Evolutionary conservation across 2,888 invertebrate genomes (phyloP).

Genomic region (Cheilosia vulpina): DNA sequence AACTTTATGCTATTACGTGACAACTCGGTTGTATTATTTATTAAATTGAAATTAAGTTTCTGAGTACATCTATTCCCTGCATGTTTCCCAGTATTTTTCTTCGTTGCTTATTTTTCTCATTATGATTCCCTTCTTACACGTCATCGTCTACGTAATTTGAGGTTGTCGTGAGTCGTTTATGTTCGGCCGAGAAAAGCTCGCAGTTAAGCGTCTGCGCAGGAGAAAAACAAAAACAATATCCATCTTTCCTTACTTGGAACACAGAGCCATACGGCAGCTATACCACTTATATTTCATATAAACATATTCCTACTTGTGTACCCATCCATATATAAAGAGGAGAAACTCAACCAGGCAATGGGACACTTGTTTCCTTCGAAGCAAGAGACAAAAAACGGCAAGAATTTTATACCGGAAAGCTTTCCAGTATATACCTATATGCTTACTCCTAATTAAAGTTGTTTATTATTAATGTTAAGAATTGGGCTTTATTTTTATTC

Average conservation of each 20-base stretch:
- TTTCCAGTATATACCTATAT: slow-evolving; percentile 60
- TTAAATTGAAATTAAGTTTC: slow-evolving; percentile 53
- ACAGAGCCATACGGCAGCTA: neutral
- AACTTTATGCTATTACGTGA: slow-evolving; percentile 42
- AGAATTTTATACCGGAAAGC: slow-evolving; percentile 59
- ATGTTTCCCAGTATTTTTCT: slow-evolving; percentile 61
- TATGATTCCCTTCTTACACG: slow-evolving; percentile 60
- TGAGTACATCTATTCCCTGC: slow-evolving; percentile 14
- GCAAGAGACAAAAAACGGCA: slow-evolving; percentile 65
- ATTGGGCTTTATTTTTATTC: slow-evolving; percentile 27
- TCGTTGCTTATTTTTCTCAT: slow-evolving; percentile 27
- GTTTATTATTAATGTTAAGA: slow-evolving; percentile 65
- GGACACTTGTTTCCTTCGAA: slow-evolving; percentile 69
- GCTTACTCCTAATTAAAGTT: slow-evolving; percentile 65
- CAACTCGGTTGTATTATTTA: slow-evolving; percentile 43
- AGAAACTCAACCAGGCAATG: slow-evolving; percentile 63
- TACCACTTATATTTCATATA: neutral
- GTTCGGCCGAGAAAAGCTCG: slow-evolving; percentile 55
- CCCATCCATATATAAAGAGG: slow-evolving; percentile 3
- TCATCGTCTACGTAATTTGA: slow-evolving; percentile 72
- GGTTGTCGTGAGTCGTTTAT: slow-evolving; percentile 47
- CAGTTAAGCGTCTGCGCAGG: slow-evolving; percentile 52
- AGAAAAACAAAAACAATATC: neutral
- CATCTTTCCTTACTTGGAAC: slow-evolving; percentile 13
- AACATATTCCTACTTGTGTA: neutral